A percentile compares a stretch with the other conserved stretches of the same genome.
Conservation (phyloP, 92 coral and sea anemone genomes). For the Palythoa caribaeorum region DNA sequence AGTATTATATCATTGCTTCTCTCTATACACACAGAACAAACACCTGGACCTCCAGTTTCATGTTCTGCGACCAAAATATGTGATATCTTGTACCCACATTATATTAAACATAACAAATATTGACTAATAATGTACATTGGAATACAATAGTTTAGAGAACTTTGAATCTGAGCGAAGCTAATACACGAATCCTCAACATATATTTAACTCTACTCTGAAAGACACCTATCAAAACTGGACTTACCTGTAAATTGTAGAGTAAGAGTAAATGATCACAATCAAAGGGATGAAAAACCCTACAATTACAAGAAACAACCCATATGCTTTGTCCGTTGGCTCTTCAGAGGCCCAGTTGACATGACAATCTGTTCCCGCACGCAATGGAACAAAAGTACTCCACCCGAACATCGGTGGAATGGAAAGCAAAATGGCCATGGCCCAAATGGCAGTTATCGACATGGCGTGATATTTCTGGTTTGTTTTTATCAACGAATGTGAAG, state of each 20-base stretch:
- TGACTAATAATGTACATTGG: too few species aligned
- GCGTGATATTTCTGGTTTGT: neutral
- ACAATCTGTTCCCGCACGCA: conserved; percentile 51
- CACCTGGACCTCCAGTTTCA: too few species aligned
- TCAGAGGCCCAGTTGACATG: conserved; percentile 64
- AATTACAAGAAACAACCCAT: conserved; percentile 48
- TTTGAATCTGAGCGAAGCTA: too few species aligned
- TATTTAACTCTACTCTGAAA: too few species aligned
- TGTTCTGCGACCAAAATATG: too few species aligned
- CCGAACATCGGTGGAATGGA: conserved; percentile 62
- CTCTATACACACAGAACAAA: too few species aligned
- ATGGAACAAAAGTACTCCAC: conserved; percentile 62
- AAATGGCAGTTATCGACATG: neutral
- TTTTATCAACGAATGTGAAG: neutral
- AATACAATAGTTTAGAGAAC: too few species aligned
- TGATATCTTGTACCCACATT: too few species aligned
- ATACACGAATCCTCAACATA: too few species aligned
- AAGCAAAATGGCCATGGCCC: neutral
- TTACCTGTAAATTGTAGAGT: conserved; percentile 57
- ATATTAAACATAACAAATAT: too few species aligned
- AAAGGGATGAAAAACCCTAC: conserved; percentile 58
- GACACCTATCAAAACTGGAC: neutral
- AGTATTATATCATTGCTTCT: too few species aligned
- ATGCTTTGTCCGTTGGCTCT: conserved; percentile 32
- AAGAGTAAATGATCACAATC: conserved; percentile 34